phyloP scores from a whole-genome alignment of 1,140 invertebrate genomes.

The Cardiocondyla obscurior region DNA sequence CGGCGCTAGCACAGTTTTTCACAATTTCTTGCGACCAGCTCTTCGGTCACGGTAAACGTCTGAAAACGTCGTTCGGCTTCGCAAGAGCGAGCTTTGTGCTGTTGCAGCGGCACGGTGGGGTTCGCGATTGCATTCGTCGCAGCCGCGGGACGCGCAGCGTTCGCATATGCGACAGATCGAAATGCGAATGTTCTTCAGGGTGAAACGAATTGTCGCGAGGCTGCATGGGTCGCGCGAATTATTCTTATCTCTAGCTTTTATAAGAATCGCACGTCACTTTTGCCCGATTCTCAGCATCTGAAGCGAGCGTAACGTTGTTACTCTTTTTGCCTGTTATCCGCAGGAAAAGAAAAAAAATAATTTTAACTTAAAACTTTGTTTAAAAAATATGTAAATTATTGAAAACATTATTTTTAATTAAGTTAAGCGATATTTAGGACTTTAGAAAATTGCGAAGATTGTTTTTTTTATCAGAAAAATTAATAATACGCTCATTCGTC shows the following conservation, averaged over 20 bases:
- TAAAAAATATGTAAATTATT: neutral
- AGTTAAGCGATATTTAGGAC: no score
- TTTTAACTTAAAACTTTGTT: no score
- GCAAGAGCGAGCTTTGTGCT: conserved; percentile 1
- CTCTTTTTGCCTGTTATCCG: neutral
- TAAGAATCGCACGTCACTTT: neutral
- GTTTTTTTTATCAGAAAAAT: no score
- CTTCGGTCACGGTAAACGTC: conserved; percentile 3
- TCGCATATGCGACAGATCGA: neutral
- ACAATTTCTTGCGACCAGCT: conserved; percentile 19
- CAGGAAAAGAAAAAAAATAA: neutral
- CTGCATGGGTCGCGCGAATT: neutral
- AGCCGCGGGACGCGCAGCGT: neutral
- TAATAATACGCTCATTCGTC: no score
- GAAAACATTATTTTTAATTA: no score
- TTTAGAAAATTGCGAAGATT: no score
- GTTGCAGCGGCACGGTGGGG: neutral
- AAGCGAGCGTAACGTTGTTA: neutral
- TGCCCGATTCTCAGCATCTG: neutral
- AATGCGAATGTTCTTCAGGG: neutral
- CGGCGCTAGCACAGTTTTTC: neutral
- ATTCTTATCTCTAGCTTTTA: neutral
- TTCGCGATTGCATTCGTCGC: conserved; percentile 29
- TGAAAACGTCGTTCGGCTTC: conserved; percentile 23
- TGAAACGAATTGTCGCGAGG: conserved; percentile 22